These are phyloP conservation scores for Cosmorhoe ocellata DNA, from an alignment of 2,888 invertebrate species.

Conservation along the genomic window DNA sequence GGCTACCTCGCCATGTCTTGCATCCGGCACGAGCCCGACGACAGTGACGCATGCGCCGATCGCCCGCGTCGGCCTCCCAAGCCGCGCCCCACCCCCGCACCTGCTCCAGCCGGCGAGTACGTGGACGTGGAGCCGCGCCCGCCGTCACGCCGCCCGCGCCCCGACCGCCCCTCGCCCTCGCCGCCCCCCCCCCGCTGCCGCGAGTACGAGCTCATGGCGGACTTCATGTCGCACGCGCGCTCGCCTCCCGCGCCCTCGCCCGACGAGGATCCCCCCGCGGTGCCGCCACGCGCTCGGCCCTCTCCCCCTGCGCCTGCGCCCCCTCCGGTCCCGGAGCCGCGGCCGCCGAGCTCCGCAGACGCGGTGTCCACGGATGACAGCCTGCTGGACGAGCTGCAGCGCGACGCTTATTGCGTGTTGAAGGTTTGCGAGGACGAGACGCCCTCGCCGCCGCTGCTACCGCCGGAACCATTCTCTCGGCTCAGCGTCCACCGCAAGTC, in stretches of 20 bases:
- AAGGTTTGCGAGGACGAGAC: conserved; percentile 71
- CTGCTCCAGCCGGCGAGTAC: conserved; percentile 48
- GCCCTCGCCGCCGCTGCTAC: conserved; percentile 29
- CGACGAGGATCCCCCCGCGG: conserved; percentile 40
- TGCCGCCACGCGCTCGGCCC: conserved; percentile 39
- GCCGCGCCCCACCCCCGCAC: conserved; percentile 48
- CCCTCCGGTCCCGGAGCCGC: conserved; percentile 49
- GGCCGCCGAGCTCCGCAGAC: conserved; percentile 52
- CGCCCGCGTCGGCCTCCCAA: conserved; percentile 70
- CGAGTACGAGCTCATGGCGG: conserved; percentile 75
- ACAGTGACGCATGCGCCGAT: conserved; percentile 63
- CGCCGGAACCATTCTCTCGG: conserved; percentile 63
- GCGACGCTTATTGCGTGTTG: conserved; percentile 68
- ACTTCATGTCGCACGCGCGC: conserved; percentile 63
- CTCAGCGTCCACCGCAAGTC: conserved; percentile 73
- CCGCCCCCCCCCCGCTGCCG: conserved; percentile 46
- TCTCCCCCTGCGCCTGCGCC: conserved; percentile 34
- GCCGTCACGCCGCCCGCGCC: conserved; percentile 36
- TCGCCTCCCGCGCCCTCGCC: conserved; percentile 30
- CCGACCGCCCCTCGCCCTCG: conserved; percentile 42
- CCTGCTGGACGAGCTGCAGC: conserved; percentile 69
- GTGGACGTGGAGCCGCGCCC: conserved; percentile 52
- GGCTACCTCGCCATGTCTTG: conserved; percentile 77
- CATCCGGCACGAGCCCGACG: conserved; percentile 67
- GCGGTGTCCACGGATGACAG: conserved; percentile 68